Percentiles rank a stretch among this genome's conserved stretches.
phyloP scores from a whole-genome alignment of 2,797 vertebrate genomes.

The Dicrostonyx torquatus region DNA sequence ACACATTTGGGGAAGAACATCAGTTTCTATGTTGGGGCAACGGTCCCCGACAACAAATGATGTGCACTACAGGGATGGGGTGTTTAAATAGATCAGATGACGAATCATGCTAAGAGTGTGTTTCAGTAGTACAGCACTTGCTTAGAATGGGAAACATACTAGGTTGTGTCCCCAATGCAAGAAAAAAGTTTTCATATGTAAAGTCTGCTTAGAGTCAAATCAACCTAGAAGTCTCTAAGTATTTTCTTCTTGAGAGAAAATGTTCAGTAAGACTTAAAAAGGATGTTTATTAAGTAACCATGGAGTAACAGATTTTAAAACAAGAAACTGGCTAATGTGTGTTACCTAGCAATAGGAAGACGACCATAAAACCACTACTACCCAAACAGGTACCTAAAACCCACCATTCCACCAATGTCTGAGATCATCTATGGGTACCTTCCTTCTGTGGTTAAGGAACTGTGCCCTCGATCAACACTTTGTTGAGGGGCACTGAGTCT shows the following conservation, averaged over 20 bases:
- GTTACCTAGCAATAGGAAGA: not conserved
- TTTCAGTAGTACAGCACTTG: not conserved
- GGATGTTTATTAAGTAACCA: not conserved
- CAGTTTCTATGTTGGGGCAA: too few relatives aligned
- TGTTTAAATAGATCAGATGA: not conserved
- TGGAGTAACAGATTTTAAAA: not conserved
- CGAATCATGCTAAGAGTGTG: not conserved
- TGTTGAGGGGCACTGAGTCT: not conserved
- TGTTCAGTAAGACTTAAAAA: not conserved
- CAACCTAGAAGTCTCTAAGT: not conserved
- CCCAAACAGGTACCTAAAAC: not conserved
- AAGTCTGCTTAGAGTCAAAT: not conserved
- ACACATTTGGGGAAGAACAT: too few relatives aligned
- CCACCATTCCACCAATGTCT: not conserved
- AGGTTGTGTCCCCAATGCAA: not conserved
- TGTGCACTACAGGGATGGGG: not conserved
- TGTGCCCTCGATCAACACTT: not conserved
- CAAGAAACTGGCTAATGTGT: not conserved
- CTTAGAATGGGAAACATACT: not conserved
- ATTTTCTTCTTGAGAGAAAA: not conserved
- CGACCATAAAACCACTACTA: not conserved
- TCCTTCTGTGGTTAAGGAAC: not conserved
- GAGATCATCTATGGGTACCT: not conserved
- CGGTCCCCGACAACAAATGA: too few relatives aligned
- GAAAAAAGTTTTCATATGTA: not conserved